Percentiles rank a stretch among this genome's conserved stretches.
phyloP scores from a whole-genome alignment of 2,797 vertebrate genomes.

The Emydoidea blandingii region DNA sequence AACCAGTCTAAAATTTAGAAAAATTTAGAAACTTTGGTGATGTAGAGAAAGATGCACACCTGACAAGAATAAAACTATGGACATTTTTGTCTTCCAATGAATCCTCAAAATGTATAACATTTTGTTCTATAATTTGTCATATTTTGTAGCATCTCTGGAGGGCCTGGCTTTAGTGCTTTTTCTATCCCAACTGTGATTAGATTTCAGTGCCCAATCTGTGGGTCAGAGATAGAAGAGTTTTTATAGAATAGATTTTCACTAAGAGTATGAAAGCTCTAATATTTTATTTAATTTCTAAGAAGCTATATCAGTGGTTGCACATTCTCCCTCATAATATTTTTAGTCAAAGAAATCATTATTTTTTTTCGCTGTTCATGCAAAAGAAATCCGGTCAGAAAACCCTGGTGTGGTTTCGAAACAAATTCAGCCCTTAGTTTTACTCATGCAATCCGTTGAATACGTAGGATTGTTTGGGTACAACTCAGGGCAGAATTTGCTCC shows the following conservation, averaged over 20 bases:
- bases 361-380: background rate
- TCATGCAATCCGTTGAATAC: background rate
- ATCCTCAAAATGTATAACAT: conserved; percentile 37
- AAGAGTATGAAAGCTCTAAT: background rate
- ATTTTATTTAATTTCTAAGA: background rate
- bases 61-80: background rate
- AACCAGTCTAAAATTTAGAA: background rate
- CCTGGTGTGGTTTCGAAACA: background rate
- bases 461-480: background rate
- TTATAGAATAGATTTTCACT: background rate
- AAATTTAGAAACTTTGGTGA: background rate
- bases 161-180: conserved; percentile 29
- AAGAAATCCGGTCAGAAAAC: background rate
- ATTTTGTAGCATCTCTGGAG: conserved; percentile 39
- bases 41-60: background rate
- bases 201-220: conserved; percentile 45
- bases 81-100: conserved; percentile 36
- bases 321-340: background rate
- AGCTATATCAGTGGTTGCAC: background rate
- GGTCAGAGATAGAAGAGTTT: background rate
- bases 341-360: background rate
- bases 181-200: conserved; percentile 43
- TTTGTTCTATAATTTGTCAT: conserved; percentile 48
- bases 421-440: background rate
- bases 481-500: background rate